Evolutionary conservation across 1,140 invertebrate species (phyloP), one percentile per base, ranked within the genome.

Genomic region (Lepidurus couesii): DNA sequence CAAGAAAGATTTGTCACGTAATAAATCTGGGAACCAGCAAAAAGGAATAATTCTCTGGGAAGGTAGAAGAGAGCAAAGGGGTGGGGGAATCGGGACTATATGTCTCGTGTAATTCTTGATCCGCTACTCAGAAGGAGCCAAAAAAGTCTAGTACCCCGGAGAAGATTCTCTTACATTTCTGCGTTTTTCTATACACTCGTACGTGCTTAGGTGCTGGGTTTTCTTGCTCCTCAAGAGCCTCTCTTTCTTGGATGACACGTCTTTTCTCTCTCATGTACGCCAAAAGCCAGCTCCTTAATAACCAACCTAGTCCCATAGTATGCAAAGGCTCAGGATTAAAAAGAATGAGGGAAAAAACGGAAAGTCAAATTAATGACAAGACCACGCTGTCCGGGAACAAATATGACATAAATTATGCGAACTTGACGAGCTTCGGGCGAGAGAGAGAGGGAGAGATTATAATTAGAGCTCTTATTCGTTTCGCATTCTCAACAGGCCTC

Each of bases 311-410:
- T 65, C 53, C 21, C 13, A 21, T 21, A 65, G 53, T n/a, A 65
- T 65, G 53, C 53, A 65, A 65, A 65, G 53, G 16, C 53, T 65
- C 53, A 4, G 0, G 34, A 34, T 34, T 4, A 65, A 21, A 65
- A 7, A 65, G 21, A 21, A n/a, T 21, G 13, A 13, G 8, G 8
- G 53, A 5, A 9, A 16, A 65, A 65, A 21, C 16, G 53, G 8
- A 13, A 65, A 65, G 53, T n/a, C 53, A 65, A 34, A 65, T 10
- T 65, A 65, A 65, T 65, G 16, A 65, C 53, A 65, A 65, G 53
- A 65, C 21, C 21, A n/a, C 6, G 21, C 13, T 65, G 53, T 65
- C 53, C 21, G 9, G 13, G 26, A 34, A 34, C 53, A 21, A 13
- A 16, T 65, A 65, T 34, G 34, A 34, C 34, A 65, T 16, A 65